phyloP scores from a whole-genome alignment of 2,113 vertebrate species.

The Microcebus jonahi region DNA sequence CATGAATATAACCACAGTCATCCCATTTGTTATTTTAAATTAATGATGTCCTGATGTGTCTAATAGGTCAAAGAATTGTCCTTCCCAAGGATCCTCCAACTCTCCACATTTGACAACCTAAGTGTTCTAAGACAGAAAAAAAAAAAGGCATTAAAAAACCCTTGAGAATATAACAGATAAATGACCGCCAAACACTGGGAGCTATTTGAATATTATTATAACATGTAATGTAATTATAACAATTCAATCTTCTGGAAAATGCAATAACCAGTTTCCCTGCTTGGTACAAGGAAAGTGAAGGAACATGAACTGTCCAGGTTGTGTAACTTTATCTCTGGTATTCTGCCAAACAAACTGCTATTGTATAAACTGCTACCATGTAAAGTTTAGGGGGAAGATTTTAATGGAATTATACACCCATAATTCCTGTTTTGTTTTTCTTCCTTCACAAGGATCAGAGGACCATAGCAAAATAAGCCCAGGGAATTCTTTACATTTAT shows the following conservation, averaged over 20 bases:
- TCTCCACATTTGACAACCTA: neutral
- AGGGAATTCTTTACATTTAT: neutral
- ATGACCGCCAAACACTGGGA: neutral
- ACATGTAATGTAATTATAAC: constrained; percentile 31
- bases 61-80: neutral
- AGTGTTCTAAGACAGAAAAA: neutral
- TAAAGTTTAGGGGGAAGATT: neutral
- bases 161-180: constrained; percentile 11
- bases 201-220: constrained; percentile 57
- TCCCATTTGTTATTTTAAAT: neutral
- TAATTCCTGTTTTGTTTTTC: neutral
- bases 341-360: neutral
- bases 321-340: neutral
- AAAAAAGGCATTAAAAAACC: neutral
- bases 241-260: constrained; percentile 52
- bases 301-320: neutral
- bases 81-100: neutral
- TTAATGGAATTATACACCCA: neutral
- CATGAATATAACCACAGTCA: neutral
- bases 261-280: neutral
- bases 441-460: neutral
- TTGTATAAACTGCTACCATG: neutral
- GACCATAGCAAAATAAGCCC: neutral
- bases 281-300: constrained; percentile 7
- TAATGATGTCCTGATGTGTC: neutral